phyloP scores from a whole-genome alignment of 64 coral and sea anemone genomes.

The Platygyra sinensis region DNA sequence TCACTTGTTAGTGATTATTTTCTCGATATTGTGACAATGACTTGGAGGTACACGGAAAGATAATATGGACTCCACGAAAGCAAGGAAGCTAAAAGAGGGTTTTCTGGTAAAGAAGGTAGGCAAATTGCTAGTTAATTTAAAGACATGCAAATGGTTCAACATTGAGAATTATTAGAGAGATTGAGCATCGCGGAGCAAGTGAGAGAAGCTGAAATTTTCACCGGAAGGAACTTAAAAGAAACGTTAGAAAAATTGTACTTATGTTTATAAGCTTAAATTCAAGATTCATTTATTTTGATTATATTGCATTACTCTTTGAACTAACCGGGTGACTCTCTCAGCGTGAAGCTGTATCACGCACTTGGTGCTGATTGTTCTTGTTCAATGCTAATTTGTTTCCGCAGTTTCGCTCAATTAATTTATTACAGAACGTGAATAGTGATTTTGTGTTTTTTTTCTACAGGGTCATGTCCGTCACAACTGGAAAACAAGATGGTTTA shows the following conservation, averaged over 20 bases:
- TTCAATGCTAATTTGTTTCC: background rate
- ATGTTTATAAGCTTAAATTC: background rate
- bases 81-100: constrained; percentile 73
- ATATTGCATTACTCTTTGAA: background rate
- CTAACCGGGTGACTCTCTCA: background rate
- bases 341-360: background rate
- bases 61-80: constrained; percentile 44
- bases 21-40: background rate
- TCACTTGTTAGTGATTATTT: background rate
- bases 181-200: no score
- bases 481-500: constrained; percentile 99
- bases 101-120: constrained; percentile 80
- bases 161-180: background rate
- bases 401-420: background rate
- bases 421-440: no score
- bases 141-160: background rate
- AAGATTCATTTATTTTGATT: background rate
- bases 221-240: background rate
- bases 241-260: background rate
- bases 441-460: background rate
- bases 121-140: no score
- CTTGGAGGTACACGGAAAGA: background rate
- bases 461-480: constrained; percentile 99
- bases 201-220: background rate
- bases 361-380: background rate